These are phyloP conservation scores for Molanna angustata DNA, from an alignment of 2,888 invertebrate genomes.

Conservation along the genomic window DNA sequence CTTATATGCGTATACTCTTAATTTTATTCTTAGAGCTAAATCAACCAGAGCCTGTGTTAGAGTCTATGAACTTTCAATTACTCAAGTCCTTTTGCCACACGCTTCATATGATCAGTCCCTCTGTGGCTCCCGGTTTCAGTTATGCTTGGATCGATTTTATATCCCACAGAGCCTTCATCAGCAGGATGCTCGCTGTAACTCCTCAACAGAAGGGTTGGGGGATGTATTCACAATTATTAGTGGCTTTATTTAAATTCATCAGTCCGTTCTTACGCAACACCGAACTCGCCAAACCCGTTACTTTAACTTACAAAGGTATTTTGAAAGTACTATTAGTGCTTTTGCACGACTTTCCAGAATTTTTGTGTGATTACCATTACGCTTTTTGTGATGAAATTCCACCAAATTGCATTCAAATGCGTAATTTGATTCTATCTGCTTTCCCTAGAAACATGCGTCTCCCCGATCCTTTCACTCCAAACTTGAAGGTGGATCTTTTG, in stretches of 20 bases:
- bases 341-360: slow-evolving; percentile 98
- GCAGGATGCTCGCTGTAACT: slow-evolving; percentile 85
- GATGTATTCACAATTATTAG: slow-evolving; percentile 93
- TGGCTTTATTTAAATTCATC: slow-evolving; percentile 94
- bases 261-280: slow-evolving; percentile 97
- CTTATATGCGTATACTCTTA: slow-evolving; percentile 95
- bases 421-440: slow-evolving; percentile 95
- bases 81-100: slow-evolving; percentile 96
- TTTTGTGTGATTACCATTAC: slow-evolving; percentile 98
- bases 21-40: slow-evolving; percentile 96
- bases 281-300: slow-evolving; percentile 91
- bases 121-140: slow-evolving; percentile 93
- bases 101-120: slow-evolving; percentile 88
- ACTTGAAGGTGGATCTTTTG: slow-evolving; percentile 89
- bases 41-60: slow-evolving; percentile 88
- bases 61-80: slow-evolving; percentile 92
- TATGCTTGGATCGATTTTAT: slow-evolving; percentile 98
- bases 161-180: slow-evolving; percentile 94
- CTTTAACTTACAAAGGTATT: slow-evolving; percentile 93
- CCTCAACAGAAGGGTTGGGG: slow-evolving; percentile 97
- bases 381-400: slow-evolving; percentile 99
- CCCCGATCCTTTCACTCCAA: slow-evolving; percentile 98
- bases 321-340: slow-evolving; percentile 91
- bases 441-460: slow-evolving; percentile 97
- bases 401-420: slow-evolving; percentile 98